Evolutionary conservation across 2,888 invertebrate species (phyloP), one percentile per base, ranked within the genome.

Genomic region (Tetramorium bicarinatum): DNA sequence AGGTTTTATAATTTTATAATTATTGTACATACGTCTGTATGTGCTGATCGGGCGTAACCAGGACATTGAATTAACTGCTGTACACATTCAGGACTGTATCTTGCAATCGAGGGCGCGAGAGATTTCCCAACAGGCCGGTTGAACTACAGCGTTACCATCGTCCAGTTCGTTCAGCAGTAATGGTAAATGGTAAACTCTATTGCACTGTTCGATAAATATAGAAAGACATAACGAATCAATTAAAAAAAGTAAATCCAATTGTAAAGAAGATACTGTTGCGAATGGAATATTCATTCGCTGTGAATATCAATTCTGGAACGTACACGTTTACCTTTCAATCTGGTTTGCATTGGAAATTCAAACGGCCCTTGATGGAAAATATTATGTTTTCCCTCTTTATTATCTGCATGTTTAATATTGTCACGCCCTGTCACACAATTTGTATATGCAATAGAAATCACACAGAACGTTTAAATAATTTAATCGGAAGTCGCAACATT

Each of bases 51-150:
- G 18, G 15, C 34, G 18, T 71, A 71, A 79, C 29, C 47, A 41
- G 56, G 62, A 21, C 77, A 83, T 83, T 69, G 71, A 69, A 71
- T 80, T 54, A 67, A 69, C 52, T 52, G 34, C 61, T 52, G 61
- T 62, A 79, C 52, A 66, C 69, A 62, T 52, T 52, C 62, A 54
- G 74, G 44, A 52, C 56, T 56, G 64, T 64, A 67, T 69, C 61
- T 79, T 83, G 67, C 79, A 34, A 25, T n/a, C 18, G 61, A 61
- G 69, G 62, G 41, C 44, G 34, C 79, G 29, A 47, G 79, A 80
- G 79, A 80, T 83, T 80, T 83, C 81, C 81, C 83, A 83, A 54
- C 47, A 62, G 83, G 54, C 80, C 71, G 71, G 69, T 69, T 44
- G 29, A 59, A 80, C 75, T 29, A 21, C 69, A 54, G 38, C 41